Evolutionary conservation across 2,888 invertebrate species (phyloP), one percentile per base, ranked within the genome.

Genomic region (Drosophila lutescens): DNA sequence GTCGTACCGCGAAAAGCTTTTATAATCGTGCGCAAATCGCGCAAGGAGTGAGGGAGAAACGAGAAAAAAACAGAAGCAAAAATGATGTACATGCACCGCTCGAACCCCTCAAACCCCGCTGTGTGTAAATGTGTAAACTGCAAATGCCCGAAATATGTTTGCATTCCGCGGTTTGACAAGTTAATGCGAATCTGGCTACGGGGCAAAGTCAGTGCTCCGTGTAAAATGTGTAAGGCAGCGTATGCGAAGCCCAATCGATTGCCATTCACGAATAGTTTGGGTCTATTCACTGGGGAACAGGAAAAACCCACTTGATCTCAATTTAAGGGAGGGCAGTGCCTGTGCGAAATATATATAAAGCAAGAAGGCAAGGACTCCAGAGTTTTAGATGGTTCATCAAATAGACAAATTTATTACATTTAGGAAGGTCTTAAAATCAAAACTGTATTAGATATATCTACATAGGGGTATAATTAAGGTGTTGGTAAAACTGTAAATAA

Each of bases 1-100:
- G 90, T 88, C 89, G 90, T 90, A 90, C 91, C 89, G 91, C 90
- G 85, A 90, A 90, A 90, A 91, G 90, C 90, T 90, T 90, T 90
- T 90, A 91, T 90, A 90, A 90, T 90, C 91, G 90, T 79, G 82
- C 80, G 76, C 91, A 91, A 91, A 91, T 90, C 89, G 90, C 82
- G 89, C 89, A 86, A 85, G 82, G 80, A 80, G 65, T 9, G n/a
- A 44, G 50, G 43, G 17, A 43, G 20, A 41, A n/a, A 32, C 12
- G n/a, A 12, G 13, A 4, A 23, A 13, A 30, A 26, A 15, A 4
- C 36, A 86, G 83, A 89, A 17, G 1, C 20, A 20, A 79, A 88
- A 88, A 90, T 91, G 86, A 90, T 88, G 87, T 83, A 88, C 86
- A 78, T 77, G 79, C 80, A 63, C 50, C 62, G 68, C 63, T 63